Base-by-base conservation (phyloP, 2,797 vertebrate genomes). In the Helostoma temminkii region DNA sequence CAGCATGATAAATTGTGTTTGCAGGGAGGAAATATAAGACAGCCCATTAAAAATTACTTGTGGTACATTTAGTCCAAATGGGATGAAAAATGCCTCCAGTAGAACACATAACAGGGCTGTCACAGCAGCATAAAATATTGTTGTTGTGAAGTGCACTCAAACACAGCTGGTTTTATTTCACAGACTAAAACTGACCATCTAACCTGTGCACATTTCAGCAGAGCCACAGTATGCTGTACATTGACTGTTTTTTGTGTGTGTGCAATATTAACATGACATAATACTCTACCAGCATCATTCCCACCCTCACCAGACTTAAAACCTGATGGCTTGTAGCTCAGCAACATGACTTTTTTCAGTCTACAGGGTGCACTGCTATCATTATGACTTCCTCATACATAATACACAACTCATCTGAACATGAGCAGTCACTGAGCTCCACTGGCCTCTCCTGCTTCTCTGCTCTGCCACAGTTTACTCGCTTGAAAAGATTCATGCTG, bases 311-410 rank as follows among this genome's bases (percentile, higher is more conserved):
- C 19, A 0, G 30, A 59, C 10, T 60, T 37, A 37, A 70, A 72
- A 59, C 62, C 67, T 41, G 39, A 46, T 64, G 61, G 47, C 55
- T 69, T 48, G 66, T 71, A 78, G 74, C 78, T 74, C 77, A 57
- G 80, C 69, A 76, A 50, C 77, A 65, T 60, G 58, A 47, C 67
- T 42, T 60, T 50, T 54, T 47, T 73, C 67, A 30, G 67, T 69
- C 49, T 55, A 6, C 60, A 81, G 70, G 68, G 65, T 61, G 59
- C 74, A 25, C 66, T 59, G 70, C 58, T 63, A 55, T 88, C 67
- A 82, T 80, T 83, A 59, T 45, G 74, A 73, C 76, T 15, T 58
- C 72, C 74, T 86, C 75, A 78, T 82, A 84, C 71, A 85, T 82
- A 76, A 89, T 69, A 79, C 75, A 81, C 73, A 74, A 11, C 55